These are phyloP conservation scores for Tadarida brasiliensis DNA, from an alignment of 2,797 vertebrate genomes.

Conservation along the genomic window DNA sequence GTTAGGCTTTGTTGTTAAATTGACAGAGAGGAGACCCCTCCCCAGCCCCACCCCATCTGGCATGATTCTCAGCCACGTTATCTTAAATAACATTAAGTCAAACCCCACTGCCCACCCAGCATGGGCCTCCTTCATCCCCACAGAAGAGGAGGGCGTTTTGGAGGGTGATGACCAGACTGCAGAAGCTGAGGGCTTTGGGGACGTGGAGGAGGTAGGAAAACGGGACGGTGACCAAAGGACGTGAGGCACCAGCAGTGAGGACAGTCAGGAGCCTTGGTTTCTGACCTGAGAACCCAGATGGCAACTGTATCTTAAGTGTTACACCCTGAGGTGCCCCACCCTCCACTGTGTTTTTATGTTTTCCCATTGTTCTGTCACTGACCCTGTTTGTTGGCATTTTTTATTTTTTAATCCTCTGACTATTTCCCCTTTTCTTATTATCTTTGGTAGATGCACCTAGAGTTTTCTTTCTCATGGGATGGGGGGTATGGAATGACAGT, in stretches of 20 bases:
- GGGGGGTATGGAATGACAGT: background rate
- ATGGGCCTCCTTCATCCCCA: background rate
- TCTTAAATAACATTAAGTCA: background rate
- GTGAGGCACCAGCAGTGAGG: background rate
- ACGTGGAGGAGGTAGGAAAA: background rate
- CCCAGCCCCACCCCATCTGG: background rate
- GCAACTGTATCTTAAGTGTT: background rate
- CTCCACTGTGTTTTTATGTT: background rate
- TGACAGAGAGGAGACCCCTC: background rate
- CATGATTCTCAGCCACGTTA: background rate
- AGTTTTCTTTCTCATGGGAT: background rate
- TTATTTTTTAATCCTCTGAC: too few species aligned
- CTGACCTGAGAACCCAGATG: background rate
- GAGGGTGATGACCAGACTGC: background rate
- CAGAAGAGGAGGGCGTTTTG: background rate
- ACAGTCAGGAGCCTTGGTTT: background rate
- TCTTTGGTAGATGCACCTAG: background rate
- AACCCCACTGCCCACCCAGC: background rate
- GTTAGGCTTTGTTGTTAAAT: background rate
- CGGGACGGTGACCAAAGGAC: background rate
- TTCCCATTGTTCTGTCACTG: background rate
- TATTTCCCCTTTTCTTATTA: background rate
- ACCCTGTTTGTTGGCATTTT: too few species aligned
- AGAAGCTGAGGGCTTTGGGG: background rate
- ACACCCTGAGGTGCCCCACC: background rate